These are phyloP conservation scores for Uropetala carovei DNA, from an alignment of 2,888 invertebrate species.

Conservation along the genomic window DNA sequence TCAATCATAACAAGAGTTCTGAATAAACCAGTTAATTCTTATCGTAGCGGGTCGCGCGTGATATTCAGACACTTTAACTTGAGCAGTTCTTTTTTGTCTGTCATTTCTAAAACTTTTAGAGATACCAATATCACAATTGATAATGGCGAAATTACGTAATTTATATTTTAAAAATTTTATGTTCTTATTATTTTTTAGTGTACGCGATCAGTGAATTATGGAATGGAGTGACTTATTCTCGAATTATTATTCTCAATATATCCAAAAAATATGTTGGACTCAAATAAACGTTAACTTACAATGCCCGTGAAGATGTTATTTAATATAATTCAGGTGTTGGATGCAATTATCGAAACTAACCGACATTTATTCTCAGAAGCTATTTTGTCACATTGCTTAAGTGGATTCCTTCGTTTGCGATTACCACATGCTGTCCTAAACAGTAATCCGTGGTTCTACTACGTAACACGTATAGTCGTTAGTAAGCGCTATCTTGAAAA, in stretches of 20 bases:
- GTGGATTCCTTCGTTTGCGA: neutral
- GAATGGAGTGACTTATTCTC: too few relatives aligned
- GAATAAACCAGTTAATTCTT: slow-evolving; percentile 13
- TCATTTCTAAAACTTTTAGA: too few relatives aligned
- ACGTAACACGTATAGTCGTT: neutral
- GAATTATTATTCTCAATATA: too few relatives aligned
- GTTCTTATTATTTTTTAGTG: too few relatives aligned
- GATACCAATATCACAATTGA: too few relatives aligned
- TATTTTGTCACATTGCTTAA: neutral
- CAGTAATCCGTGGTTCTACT: neutral
- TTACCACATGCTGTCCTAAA: neutral
- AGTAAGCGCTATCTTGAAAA: slow-evolving; percentile 11
- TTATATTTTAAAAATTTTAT: too few relatives aligned
- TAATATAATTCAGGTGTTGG: too few relatives aligned
- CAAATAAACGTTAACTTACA: too few relatives aligned
- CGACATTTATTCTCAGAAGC: neutral
- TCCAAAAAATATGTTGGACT: too few relatives aligned
- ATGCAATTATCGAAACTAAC: neutral
- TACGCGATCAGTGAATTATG: too few relatives aligned
- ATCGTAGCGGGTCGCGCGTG: neutral
- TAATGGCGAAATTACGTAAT: too few relatives aligned
- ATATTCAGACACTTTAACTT: neutral
- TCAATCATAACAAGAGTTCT: slow-evolving; percentile 20
- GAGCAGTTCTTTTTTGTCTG: neutral
- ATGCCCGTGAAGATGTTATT: too few relatives aligned